Evolutionary conservation across 2,113 vertebrate species (phyloP), one percentile per base, ranked within the genome.

Genomic region (Orientallactaga bullata): DNA sequence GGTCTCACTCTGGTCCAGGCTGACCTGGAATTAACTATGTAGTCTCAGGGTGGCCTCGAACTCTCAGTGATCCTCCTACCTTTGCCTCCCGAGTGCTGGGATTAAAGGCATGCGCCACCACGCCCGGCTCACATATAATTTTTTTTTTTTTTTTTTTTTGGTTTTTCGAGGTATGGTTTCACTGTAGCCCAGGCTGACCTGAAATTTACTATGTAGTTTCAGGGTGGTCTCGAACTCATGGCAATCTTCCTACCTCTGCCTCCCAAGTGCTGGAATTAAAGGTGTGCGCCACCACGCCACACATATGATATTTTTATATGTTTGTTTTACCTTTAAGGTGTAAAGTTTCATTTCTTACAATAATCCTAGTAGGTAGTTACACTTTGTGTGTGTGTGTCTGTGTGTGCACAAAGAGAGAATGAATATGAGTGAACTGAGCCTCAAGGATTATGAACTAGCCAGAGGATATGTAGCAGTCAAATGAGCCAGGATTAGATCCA

Each of bases 391-490:
- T 20, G 20, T 47, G 65, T 32, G 6, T 6, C 5, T 37, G 24
- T 9, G 20, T 15, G 15, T 3, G 37, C 30, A 68, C 30, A 68
- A 28, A 68, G 16, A 12, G 28, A 55, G 55, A 55, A 26, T 61
- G 28, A 63, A 63, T 58, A 42, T 26, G 42, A 69, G 10, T 17
- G 39, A 74, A 72, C 35, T 11, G 60, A 85, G 18, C 39, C 23
- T 85, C 71, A 32, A 58, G 77, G 7, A 37, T 69, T 87, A 82
- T 86, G 69, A 83, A 88, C 65, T 12, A 90, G 78, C 51, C 65
- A n/a, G 23, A 37, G 55, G 58, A 17, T 61, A 13, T 18, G 37
- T 87, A 42, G n/a, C 18, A 5, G 7, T 66, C 23, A 55, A 7
- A 11, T 47, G 69, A 93, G 7, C 74, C 16, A 55, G 58, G 68